Base-by-base conservation (phyloP, 2,113 vertebrate species). In the Brachirus orientalis region DNA sequence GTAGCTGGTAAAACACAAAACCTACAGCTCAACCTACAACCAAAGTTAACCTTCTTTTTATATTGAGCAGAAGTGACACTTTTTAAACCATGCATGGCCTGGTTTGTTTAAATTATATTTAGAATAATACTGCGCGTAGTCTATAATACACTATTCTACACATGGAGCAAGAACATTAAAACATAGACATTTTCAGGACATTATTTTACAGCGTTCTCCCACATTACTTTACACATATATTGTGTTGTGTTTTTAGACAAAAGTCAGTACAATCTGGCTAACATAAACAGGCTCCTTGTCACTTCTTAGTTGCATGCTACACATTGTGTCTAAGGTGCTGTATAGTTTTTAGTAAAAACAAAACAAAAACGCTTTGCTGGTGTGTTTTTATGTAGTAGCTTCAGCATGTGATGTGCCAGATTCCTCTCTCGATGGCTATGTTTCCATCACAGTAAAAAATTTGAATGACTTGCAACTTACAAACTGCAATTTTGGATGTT, bases 81-180 rank as follows among this genome's bases (percentile, higher is more conserved):
- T 87, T 77, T 77, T 76, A 87, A 90, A 92, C 91, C 89, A 91
- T 87, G 82, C 87, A 91, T 89, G 90, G 89, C 87, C 94, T 94
- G 69, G 87, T 93, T 94, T 89, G 83, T 79, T 93, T 95, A 94
- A 95, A 95, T 95, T 93, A 96, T 86, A 94, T 50, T 94, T 92
- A 94, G 92, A 94, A 94, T 94, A 94, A 96, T 90, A 95, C 92
- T 95, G 94, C 84, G 84, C 88, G 92, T 90, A 88, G 86, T 82
- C 92, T 96, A 94, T 95, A 90, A 94, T 94, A 95, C 92, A 95
- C 90, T 93, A 93, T 94, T 89, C 91, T 94, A 94, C 93, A 94
- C 86, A 91, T 85, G 77, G 74, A 85, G 65, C 77, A 73, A 88
- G 6, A 28, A 28, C 28, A 28, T 1, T 28, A 70, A 80, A 77